Percentiles rank a stretch among this genome's conserved stretches.
Evolutionary conservation across 1,140 invertebrate genomes (phyloP).

Genomic region (Aphelinus certus): DNA sequence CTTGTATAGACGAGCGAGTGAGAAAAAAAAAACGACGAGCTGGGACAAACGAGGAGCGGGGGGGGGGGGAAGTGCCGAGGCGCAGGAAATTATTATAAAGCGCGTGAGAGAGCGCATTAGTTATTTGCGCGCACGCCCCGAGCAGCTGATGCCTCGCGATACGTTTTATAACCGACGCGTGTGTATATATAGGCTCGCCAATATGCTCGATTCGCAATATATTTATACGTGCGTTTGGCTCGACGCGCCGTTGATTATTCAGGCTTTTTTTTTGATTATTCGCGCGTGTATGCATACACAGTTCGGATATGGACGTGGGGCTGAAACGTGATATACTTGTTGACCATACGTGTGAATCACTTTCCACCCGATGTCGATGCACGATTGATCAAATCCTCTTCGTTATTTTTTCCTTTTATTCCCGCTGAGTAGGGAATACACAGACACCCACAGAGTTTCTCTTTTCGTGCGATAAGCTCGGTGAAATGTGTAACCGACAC

Average conservation of each 20-base stretch:
- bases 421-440: no score
- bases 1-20: not conserved
- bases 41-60: constrained; percentile 1
- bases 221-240: not conserved
- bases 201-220: not conserved
- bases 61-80: constrained; percentile 22
- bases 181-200: not conserved
- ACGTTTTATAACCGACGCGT: constrained; percentile 6
- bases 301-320: not conserved
- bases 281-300: not conserved
- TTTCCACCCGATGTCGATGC: constrained; percentile 25
- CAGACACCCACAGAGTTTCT: no score
- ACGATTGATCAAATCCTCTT: no score
- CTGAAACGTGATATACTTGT: constrained; percentile 18
- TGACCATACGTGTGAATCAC: constrained; percentile 25
- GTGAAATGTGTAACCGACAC: no score
- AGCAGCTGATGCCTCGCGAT: constrained; percentile 12
- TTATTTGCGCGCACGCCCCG: constrained; percentile 14
- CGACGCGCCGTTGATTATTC: not conserved
- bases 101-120: constrained; percentile 35
- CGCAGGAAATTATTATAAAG: constrained; percentile 39
- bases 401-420: no score
- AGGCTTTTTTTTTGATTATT: not conserved
- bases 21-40: constrained; percentile 22
- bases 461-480: no score